phyloP scores from a whole-genome alignment of 2,797 vertebrate species.

The Columba guinea region DNA sequence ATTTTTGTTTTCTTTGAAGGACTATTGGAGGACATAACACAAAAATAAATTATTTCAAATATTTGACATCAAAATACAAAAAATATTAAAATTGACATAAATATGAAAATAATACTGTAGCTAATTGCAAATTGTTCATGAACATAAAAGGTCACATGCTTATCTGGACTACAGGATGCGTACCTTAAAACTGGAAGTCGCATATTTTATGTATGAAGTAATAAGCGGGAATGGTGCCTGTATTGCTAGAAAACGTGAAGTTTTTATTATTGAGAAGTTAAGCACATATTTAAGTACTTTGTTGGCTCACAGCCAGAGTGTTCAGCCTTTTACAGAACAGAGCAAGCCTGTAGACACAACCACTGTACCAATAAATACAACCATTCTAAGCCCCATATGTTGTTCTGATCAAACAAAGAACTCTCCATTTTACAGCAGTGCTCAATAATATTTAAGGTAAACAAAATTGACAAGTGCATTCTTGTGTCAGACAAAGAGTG shows the following conservation, averaged over 20 bases:
- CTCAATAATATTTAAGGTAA: neutral
- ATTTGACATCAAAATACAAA: neutral
- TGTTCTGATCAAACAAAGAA: neutral
- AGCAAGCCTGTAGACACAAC: neutral
- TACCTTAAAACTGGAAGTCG: neutral
- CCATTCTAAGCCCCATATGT: neutral
- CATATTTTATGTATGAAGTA: neutral
- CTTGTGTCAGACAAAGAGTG: neutral
- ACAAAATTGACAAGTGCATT: neutral
- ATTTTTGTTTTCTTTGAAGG: neutral
- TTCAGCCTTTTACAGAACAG: neutral
- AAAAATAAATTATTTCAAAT: neutral
- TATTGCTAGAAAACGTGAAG: neutral
- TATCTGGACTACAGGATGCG: neutral
- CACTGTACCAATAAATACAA: neutral
- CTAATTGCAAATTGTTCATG: neutral
- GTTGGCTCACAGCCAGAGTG: neutral
- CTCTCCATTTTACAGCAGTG: neutral
- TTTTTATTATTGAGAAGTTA: neutral
- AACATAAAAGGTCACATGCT: neutral
- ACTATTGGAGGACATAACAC: neutral
- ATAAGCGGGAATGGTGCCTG: neutral
- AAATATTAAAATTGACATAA: neutral
- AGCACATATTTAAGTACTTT: conserved; percentile 1
- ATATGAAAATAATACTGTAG: neutral